phyloP scores from a whole-genome alignment of 2,888 invertebrate species.

The Alcis repandata region DNA sequence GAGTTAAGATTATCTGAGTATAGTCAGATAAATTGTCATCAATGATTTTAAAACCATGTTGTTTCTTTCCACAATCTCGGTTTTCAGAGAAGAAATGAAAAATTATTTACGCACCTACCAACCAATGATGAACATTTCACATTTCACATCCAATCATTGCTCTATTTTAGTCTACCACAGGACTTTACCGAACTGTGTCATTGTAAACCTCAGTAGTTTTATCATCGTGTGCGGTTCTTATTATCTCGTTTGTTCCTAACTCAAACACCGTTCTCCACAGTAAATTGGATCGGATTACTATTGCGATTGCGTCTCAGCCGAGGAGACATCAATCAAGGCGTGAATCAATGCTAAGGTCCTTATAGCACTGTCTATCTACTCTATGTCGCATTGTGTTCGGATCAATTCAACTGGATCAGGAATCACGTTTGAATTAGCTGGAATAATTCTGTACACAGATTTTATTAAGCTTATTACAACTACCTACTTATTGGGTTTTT shows the following conservation, averaged over 20 bases:
- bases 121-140: no score
- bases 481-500: no score
- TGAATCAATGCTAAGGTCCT: constrained; percentile 62
- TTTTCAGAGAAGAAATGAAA: no score
- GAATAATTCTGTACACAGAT: constrained; percentile 4
- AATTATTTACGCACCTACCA: no score
- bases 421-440: constrained; percentile 8
- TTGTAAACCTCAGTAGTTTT: neutral
- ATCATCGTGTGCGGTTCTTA: neutral
- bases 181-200: no score
- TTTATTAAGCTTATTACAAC: neutral
- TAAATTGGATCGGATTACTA: constrained; percentile 65
- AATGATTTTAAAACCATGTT: no score
- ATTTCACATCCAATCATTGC: no score
- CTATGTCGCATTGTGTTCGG: constrained; percentile 23
- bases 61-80: no score
- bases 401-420: constrained; percentile 41
- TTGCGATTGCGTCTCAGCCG: constrained; percentile 56
- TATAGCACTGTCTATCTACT: constrained; percentile 57
- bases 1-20: no score
- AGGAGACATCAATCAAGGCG: constrained; percentile 66
- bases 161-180: no score
- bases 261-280: constrained; percentile 40
- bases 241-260: constrained; percentile 1
- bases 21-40: no score